Evolutionary conservation across 2,113 vertebrate genomes (phyloP).

Genomic region (Corythoichthys haematopterus): DNA sequence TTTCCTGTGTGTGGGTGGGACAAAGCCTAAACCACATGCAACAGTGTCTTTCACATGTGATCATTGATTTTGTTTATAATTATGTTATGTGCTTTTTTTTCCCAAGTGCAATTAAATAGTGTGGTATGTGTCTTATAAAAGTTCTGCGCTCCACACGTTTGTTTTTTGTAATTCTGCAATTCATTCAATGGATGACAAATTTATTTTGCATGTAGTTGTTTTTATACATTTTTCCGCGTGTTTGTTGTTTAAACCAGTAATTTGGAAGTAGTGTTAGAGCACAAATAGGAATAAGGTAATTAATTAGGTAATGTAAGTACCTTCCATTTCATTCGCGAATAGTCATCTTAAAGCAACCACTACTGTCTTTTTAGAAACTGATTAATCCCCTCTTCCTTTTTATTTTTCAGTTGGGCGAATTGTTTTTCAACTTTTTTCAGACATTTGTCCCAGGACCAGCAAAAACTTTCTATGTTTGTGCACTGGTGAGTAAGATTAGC

Average conservation of each 20-base stretch:
- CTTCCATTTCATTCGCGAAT: too few relatives aligned
- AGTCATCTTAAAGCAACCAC: too few relatives aligned
- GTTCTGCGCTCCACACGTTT: not conserved
- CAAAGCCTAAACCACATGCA: not conserved
- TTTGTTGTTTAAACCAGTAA: too few relatives aligned
- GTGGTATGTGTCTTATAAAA: not conserved
- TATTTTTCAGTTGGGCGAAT: conserved; percentile 87
- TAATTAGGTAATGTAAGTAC: too few relatives aligned
- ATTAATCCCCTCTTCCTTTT: conserved; percentile 4
- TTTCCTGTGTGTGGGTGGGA: not conserved
- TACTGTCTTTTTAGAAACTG: not conserved
- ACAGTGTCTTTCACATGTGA: not conserved
- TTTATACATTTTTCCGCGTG: too few relatives aligned
- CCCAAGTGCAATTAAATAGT: not conserved
- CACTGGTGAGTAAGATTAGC: conserved; percentile 77
- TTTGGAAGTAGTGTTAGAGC: too few relatives aligned
- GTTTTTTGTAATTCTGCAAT: too few relatives aligned
- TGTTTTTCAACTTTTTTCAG: conserved; percentile 96
- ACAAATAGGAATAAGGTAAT: too few relatives aligned
- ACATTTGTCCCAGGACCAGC: conserved; percentile 96
- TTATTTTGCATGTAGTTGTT: too few relatives aligned
- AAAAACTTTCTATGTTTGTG: conserved; percentile 97
- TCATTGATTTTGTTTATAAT: not conserved
- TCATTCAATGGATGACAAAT: too few relatives aligned
- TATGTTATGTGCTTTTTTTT: not conserved